phyloP scores from a whole-genome alignment of 1,140 invertebrate species.

The Phymorhynchus buccinoides region DNA sequence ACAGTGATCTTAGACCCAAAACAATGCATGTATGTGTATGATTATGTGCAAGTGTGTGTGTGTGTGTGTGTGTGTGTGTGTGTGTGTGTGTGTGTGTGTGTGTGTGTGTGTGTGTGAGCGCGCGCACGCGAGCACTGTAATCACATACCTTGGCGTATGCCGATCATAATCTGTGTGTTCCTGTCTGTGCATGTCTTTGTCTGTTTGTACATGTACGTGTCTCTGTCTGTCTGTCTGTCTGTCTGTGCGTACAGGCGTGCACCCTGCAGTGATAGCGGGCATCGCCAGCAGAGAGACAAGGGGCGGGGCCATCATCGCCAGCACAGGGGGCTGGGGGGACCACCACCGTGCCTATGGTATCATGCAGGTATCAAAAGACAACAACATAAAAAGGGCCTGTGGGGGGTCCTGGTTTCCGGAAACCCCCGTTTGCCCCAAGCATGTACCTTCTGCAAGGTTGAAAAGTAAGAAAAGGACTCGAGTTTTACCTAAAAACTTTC shows the following conservation, averaged over 20 bases:
- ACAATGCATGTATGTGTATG: too few species aligned
- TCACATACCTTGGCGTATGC: not conserved
- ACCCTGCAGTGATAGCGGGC: slow-evolving; percentile 45
- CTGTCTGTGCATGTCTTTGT: not conserved
- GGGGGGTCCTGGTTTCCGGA: not conserved
- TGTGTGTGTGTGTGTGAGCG: not conserved
- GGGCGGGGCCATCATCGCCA: slow-evolving; percentile 33
- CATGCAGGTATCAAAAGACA: slow-evolving; percentile 39
- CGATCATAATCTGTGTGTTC: not conserved
- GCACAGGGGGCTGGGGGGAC: slow-evolving; percentile 43
- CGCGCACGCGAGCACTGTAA: not conserved
- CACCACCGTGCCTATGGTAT: slow-evolving; percentile 44
- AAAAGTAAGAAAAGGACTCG: too few species aligned
- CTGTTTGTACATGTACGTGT: not conserved
- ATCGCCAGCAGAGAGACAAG: slow-evolving; percentile 47
- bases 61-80: not conserved
- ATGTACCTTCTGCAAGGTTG: too few species aligned
- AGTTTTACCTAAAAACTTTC: too few species aligned
- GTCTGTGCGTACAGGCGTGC: slow-evolving; percentile 31
- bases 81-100: not conserved
- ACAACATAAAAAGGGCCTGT: too few species aligned
- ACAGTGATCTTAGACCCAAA: too few species aligned
- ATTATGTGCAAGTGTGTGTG: not conserved
- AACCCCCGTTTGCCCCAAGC: not conserved
- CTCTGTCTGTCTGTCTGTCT: not conserved